Evolutionary conservation across 2,113 vertebrate genomes (phyloP), one percentile per base, ranked within the genome.

Genomic region (Dendrocopos noguchii): DNA sequence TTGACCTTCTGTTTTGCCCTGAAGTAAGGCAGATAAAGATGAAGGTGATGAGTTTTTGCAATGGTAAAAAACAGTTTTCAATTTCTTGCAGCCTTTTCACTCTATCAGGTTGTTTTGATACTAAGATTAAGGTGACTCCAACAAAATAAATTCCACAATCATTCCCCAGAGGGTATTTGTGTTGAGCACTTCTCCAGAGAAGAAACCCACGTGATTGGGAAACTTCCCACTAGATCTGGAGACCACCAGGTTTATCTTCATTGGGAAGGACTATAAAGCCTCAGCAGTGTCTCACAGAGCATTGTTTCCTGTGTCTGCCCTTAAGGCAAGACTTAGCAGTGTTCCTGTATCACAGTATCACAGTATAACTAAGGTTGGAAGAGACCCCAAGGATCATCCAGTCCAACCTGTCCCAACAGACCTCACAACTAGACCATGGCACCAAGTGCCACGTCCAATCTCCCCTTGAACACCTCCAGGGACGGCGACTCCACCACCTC

Each of bases 1-100:
- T 76, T 95, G 84, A 93, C 84, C 75, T 93, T 85, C 50, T 93
- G 16, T 87, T 94, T 90, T 83, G 27, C 64, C 87, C 79, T 80
- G 67, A 71, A 88, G 80, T 29, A 73, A 95, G 46, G 60, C 72
- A 89, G 82, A 66, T 8, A 31, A 80, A 72, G 67, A 79, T 92
- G 44, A 91, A 87, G 90, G 85, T 18, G 2, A 44, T 52, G 27
- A 65, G n/a, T 3, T 73, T 89, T 79, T 89, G 36, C 55, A 65
- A 81, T 91, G 70, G 71, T 39, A 88, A 85, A 94, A 95, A 78
- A 2, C 4, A 15, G 10, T 70, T 87, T 87, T 89, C 39, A 28
- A 15, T 95, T 82, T 63, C 55, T 55, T 56, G 18, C 25, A 61
- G 29, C 25, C 75, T 70, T 92, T 76, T 83, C 39, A 65, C 20